Base-by-base conservation (phyloP, 2,888 invertebrate species). In the Acleris cristana region DNA sequence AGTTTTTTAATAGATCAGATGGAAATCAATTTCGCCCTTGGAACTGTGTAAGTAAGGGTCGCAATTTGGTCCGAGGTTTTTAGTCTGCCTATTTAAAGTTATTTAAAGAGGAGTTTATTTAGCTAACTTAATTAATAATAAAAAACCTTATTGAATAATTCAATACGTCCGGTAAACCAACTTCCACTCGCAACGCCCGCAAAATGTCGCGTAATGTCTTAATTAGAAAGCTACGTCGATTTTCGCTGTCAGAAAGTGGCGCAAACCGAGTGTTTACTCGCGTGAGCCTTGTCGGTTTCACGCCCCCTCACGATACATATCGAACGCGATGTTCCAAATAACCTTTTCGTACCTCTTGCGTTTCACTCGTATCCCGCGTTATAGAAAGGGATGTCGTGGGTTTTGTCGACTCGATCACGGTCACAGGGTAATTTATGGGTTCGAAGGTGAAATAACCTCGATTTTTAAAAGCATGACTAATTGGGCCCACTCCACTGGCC, bases 171-270 rank as follows among this genome's bases (percentile, higher is more conserved):
- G 45, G 4, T 45, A 6, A 16, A 48, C 48, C 18, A n/a, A n/a
- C 21, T 23, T 8, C 21, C 18, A 14, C 34, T 40, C 19, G 40
- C 55, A 14, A 61, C 30, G 16, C 51, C 8, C 40, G 26, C 45
- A 44, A 56, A 61, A 49, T 83, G 80, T 40, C 74, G 77, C 65
- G 54, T 88, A 90, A 90, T 89, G 85, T 85, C 89, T 89, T 90
- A 90, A 90, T 90, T 88, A 85, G 88, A 87, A 88, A 85, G 85
- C 87, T 89, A 79, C 82, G 82, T 83, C 84, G 80, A 85, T 85
- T 84, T 83, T 84, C 79, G 77, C 82, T 77, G 74, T 75, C 69
- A 72, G 76, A 79, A 83, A 83, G 80, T 84, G 81, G 79, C 80
- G 79, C 77, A 74, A 80, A 85, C 79, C 74, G 85, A 89, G 80